phyloP scores from a whole-genome alignment of 2,797 vertebrate genomes.

The Anguilla anguilla region DNA sequence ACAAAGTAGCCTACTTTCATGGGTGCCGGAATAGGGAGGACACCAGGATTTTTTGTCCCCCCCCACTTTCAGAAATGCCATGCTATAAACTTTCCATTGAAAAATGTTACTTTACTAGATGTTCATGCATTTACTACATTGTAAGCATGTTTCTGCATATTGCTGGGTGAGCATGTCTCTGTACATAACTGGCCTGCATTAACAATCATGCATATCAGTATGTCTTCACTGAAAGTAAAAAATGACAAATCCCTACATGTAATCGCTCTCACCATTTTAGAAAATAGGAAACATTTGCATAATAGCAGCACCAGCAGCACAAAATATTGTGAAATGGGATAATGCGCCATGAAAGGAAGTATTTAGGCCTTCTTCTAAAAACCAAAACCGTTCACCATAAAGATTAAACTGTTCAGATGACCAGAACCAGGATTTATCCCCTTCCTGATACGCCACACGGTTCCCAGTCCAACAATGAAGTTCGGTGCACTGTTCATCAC shows the following conservation, averaged over 20 bases:
- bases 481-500: neutral
- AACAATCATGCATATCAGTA: neutral
- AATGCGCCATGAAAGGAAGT: too few species aligned
- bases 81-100: too few species aligned
- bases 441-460: too few species aligned
- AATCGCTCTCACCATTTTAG: too few species aligned
- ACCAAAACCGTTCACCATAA: neutral
- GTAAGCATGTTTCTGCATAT: too few species aligned
- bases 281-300: neutral
- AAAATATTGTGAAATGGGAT: neutral
- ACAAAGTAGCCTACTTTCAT: neutral
- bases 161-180: neutral
- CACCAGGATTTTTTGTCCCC: too few species aligned
- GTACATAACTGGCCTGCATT: neutral
- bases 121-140: too few species aligned
- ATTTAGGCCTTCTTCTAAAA: neutral
- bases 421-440: neutral
- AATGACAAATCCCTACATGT: neutral
- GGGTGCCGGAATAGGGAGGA: too few species aligned
- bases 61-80: too few species aligned
- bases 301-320: too few species aligned
- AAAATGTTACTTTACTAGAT: too few species aligned
- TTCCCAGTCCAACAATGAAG: neutral
- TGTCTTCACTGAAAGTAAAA: neutral
- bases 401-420: neutral